Evolutionary conservation across 2,113 vertebrate species (phyloP), one percentile per base, ranked within the genome.

Genomic region (Chloropsis cyanopogon): DNA sequence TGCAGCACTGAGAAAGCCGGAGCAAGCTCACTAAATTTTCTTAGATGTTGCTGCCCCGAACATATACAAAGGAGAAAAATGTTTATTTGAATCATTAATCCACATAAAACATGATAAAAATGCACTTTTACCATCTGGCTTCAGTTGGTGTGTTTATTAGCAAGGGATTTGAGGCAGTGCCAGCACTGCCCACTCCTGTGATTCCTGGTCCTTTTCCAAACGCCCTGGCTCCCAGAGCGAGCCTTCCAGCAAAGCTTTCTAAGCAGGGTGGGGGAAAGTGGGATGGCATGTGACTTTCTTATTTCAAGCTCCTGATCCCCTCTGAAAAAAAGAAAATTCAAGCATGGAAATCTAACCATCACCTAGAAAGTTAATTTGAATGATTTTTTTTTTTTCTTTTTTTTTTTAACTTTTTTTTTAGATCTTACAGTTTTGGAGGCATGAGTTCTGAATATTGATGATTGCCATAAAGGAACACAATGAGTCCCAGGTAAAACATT

Each of bases 61-160:
- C 0, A 0, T 82, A 80, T 18, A 88, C 73, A 90, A 61, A 79
- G 22, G 23, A 92, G 39, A 61, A 90, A 86, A 88, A 76, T 86
- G 65, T 94, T 93, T 90, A 94, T 57, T 87, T 86, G 68, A 94
- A 78, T 80, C 72, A 92, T 80, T 57, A 92, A 87, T 83, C 82
- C 64, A 86, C 24, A 12, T 61, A 88, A 76, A 94, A 85, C 29
- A 16, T 37, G 53, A 85, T 25, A 87, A 93, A 96, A 89, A 63
- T 21, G 47, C 53, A 63, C 54, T 93, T 96, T 70, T 57, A 70
- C 57, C 57, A 73, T 57, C 73, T 93, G 88, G 42, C 64, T 88
- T 61, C 59, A 33, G 79, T 21, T 21, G 3, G 39, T 37, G 85
- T 88, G 47, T 90, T 96, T 96, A 92, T 83, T 90, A 88, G 33